phyloP scores from a whole-genome alignment of 2,797 vertebrate genomes.

The Phrynocephalus forsythii region DNA sequence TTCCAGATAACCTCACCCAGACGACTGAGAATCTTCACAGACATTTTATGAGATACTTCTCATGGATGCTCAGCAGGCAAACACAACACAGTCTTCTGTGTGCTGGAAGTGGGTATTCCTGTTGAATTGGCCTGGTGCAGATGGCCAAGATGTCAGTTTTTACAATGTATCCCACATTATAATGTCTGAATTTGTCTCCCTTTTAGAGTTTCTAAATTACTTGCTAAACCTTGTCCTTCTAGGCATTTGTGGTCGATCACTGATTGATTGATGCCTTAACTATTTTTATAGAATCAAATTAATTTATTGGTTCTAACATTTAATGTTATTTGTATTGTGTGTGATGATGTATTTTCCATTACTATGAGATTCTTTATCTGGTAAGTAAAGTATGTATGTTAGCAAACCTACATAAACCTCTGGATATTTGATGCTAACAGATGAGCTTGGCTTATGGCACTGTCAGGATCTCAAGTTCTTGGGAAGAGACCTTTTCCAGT shows the following conservation, averaged over 20 bases:
- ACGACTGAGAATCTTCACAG: too few species aligned
- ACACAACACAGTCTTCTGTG: too few species aligned
- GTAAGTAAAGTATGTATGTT: neutral
- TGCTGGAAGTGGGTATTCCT: too few species aligned
- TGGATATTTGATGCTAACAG: neutral
- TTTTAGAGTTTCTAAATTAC: neutral
- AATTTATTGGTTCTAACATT: too few species aligned
- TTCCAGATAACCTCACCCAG: too few species aligned
- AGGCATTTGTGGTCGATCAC: neutral
- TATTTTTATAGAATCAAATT: too few species aligned
- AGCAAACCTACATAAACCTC: neutral
- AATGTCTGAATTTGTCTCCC: neutral
- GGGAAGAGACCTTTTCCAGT: neutral
- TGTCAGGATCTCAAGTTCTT: neutral
- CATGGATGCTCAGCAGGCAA: too few species aligned
- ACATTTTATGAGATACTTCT: too few species aligned
- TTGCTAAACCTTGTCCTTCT: neutral
- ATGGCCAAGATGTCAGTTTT: too few species aligned
- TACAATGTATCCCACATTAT: too few species aligned
- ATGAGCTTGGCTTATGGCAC: neutral
- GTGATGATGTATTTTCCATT: neutral
- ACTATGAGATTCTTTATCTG: neutral
- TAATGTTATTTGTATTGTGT: neutral
- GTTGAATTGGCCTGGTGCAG: too few species aligned
- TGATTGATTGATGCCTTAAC: too few species aligned